Evolutionary conservation across 2,113 vertebrate species (phyloP).

Genomic region (Epinephelus cyanopodus): DNA sequence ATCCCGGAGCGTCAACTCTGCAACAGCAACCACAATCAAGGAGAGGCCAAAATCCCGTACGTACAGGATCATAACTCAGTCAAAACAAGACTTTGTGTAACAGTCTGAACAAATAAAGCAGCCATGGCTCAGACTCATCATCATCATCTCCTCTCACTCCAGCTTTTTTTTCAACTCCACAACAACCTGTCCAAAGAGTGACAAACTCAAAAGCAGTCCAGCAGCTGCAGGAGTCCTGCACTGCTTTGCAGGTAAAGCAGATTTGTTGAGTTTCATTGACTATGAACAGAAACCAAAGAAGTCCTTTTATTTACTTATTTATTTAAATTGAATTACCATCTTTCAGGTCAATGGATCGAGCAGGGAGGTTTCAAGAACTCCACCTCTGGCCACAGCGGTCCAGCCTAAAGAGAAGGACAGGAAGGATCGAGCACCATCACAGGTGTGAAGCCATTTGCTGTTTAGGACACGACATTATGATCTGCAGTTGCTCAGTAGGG

Average conservation of each 20-base stretch:
- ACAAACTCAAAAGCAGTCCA: neutral
- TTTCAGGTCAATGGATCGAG: neutral
- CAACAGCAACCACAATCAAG: neutral
- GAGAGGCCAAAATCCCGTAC: neutral
- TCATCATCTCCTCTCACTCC: neutral
- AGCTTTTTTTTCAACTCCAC: neutral
- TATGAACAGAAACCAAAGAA: neutral
- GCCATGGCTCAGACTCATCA: neutral
- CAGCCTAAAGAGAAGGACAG: neutral
- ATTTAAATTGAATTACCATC: neutral
- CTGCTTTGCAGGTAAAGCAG: neutral
- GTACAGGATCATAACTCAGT: neutral
- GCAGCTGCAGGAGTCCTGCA: neutral
- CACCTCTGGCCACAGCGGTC: neutral
- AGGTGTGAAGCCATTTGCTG: no score
- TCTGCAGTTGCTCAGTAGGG: no score
- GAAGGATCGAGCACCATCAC: neutral
- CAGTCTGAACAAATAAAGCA: neutral
- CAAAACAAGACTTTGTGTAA: neutral
- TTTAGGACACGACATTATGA: no score
- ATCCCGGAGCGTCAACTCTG: neutral
- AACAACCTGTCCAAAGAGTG: neutral
- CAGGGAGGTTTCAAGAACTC: slow-evolving; percentile 8
- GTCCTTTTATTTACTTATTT: neutral
- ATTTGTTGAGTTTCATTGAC: neutral